Evolutionary conservation across 2,797 vertebrate genomes (phyloP).

Genomic region (Taenioides sp.): DNA sequence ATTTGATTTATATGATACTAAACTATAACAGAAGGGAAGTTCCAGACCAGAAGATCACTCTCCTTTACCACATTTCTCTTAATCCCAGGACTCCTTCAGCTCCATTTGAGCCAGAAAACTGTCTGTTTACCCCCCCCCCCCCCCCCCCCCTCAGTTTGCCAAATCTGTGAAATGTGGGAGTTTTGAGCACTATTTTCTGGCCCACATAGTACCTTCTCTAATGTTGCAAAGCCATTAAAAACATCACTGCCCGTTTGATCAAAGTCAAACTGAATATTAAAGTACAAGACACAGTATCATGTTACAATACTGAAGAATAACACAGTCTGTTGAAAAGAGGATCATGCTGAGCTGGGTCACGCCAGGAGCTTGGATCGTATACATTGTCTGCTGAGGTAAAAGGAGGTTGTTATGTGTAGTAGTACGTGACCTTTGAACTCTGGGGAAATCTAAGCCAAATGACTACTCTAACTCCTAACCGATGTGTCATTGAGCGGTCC

Average conservation of each 20-base stretch:
- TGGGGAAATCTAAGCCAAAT: slow-evolving; percentile 46
- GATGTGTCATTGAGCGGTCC: slow-evolving; percentile 32
- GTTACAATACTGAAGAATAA: slow-evolving; percentile 18
- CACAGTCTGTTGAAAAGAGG: slow-evolving; percentile 3
- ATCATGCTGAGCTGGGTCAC: slow-evolving; percentile 32
- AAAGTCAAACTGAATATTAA: slow-evolving; percentile 25
- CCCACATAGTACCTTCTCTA: slow-evolving; percentile 20
- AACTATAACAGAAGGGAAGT: neutral
- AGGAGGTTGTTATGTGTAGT: slow-evolving; percentile 43
- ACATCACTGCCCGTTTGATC: slow-evolving; percentile 34
- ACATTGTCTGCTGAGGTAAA: slow-evolving; percentile 40
- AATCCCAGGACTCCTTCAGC: slow-evolving; percentile 50
- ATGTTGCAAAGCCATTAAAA: slow-evolving; percentile 17
- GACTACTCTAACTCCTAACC: slow-evolving; percentile 46
- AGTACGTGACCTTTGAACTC: slow-evolving; percentile 58
- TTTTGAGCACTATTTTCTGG: slow-evolving; percentile 41
- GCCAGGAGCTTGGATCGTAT: slow-evolving; percentile 65
- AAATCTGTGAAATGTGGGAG: slow-evolving; percentile 37
- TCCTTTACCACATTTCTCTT: slow-evolving; percentile 31
- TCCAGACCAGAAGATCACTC: slow-evolving; percentile 2
- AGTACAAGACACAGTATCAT: slow-evolving; percentile 16
- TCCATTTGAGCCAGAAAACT: slow-evolving; percentile 33
- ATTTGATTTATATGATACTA: neutral
- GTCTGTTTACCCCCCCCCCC: slow-evolving; percentile 35
- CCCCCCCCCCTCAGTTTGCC: slow-evolving; percentile 34